Percentiles rank a stretch among this genome's conserved stretches.
These are phyloP conservation scores for Genyomyrus donnyi DNA, from an alignment of 2,113 vertebrate genomes.

Conservation along the genomic window DNA sequence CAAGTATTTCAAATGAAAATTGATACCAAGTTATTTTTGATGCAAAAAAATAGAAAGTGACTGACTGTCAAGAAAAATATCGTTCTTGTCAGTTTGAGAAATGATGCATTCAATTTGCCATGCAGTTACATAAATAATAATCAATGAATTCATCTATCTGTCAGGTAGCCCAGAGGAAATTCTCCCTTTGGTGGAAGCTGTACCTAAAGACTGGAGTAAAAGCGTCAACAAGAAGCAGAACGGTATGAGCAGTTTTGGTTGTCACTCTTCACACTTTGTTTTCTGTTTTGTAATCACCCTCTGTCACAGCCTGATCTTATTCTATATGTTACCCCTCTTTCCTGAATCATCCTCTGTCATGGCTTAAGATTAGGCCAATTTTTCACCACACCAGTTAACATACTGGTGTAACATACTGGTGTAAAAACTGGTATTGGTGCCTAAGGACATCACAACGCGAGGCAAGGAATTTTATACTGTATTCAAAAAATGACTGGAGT, in stretches of 20 bases:
- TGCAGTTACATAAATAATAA: not conserved
- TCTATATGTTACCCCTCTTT: not conserved
- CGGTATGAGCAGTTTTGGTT: constrained; percentile 44
- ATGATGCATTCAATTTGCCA: not conserved
- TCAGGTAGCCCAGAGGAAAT: constrained; percentile 79
- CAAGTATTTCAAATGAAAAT: not conserved
- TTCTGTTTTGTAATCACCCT: not conserved
- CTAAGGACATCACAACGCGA: no score
- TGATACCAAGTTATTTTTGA: not conserved
- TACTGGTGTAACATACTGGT: no score
- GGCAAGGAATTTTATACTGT: no score
- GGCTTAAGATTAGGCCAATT: not conserved
- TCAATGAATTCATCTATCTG: constrained; percentile 1
- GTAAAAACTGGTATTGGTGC: no score
- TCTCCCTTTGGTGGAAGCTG: constrained; percentile 71
- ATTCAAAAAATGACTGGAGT: no score
- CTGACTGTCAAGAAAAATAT: not conserved
- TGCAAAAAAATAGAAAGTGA: not conserved
- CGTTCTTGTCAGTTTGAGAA: not conserved
- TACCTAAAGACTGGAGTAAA: constrained; percentile 46
- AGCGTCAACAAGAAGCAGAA: constrained; percentile 42
- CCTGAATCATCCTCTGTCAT: not conserved
- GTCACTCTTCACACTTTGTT: not conserved
- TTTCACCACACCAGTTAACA: no score
- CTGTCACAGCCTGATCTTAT: not conserved